Base-by-base conservation (phyloP, 2,888 invertebrate genomes). In the Heliconius hortense region DNA sequence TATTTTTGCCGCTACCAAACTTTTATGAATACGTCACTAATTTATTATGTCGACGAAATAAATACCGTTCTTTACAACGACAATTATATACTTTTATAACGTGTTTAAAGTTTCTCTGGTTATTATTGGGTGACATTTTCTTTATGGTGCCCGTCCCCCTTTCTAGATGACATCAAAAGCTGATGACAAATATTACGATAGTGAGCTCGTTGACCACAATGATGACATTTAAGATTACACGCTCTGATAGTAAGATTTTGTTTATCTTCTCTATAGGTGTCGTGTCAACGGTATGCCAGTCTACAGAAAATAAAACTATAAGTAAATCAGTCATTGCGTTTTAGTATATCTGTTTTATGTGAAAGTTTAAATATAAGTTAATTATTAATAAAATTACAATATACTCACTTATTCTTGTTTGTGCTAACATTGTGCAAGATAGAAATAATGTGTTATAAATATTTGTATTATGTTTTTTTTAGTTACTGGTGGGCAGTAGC, bases 401-500 rank as follows among this genome's bases (percentile, higher is more conserved):
- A 31, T 69, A 18, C 2, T 24, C 5, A 28, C 2, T 53, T 21
- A 35, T 35, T 10, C 35, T 68, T 53, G 26, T 68, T 28, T 0
- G 18, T 31, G 68, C 5, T 68, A n/a, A 4, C 1, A 18, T 28
- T 13, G 28, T 53, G 53, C n/a, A 53, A 28, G 11, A 28, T 67
- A 15, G 10, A 48, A 43, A 67, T 48, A 48, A 53, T 31, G 13
- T 69, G 0, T 56, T 69, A n/a, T 56, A 53, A 31, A n/a, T 56
- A 3, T 56, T 56, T 69, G n/a, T 69, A 3, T 56, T 69, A 8
- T 69, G 24, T 56, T 24, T 76, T 73, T 90, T 88, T 69, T 95
- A 97, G 97, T 95, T 96, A 91, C 94, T 96, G 91, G 96, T 96
- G 84, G 96, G 96, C 90, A 96, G 95, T 85, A 95, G 96, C 87